Evolutionary conservation across 1,140 invertebrate species (phyloP), one percentile per base, ranked within the genome.

Genomic region (Papilio dardanus): DNA sequence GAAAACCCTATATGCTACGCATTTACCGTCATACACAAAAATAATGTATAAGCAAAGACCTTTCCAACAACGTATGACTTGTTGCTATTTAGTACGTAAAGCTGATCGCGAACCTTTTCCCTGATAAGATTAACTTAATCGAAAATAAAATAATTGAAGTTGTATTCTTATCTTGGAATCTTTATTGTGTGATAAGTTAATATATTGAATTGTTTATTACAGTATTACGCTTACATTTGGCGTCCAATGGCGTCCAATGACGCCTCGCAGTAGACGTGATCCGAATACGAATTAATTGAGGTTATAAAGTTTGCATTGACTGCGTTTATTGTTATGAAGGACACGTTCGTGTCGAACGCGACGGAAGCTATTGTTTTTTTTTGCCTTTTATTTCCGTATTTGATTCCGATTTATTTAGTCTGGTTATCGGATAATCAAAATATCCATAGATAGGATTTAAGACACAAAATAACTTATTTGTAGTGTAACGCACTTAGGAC

Each of bases 171-270:
- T 58, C 54, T 58, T 58, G 10, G 21, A 12, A 24, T 58, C 2
- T 58, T 12, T 28, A 28, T 19, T 28, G 2, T 24, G 28, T 58
- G 21, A 58, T 10, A 58, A 14, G 54, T 58, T 24, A 58, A 58
- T 58, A 58, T 58, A 28, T 58, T 28, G 30, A 6, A 31, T 66
- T 68, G 66, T 40, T 68, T 37, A 68, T 40, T 16, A 19, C 31
- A 19, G 8, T 40, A 68, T 67, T 67, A 67, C 30, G 65, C 31
- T n/a, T 31, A 35, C 66, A 68, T 40, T 68, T 68, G 19, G 33
- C 35, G 33, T n/a, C 66, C 66, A 68, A n/a, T 68, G n/a, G 33
- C 66, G 33, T n/a, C 66, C 66, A 68, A n/a, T 68, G 66, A 40
- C 66, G 33, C 66, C 31, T 12, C 3, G 28, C 21, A 10, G n/a